Percentiles rank a stretch among this genome's conserved stretches.
Conservation (phyloP, 2,113 vertebrate species). For the Microcebus ravelobensis region DNA sequence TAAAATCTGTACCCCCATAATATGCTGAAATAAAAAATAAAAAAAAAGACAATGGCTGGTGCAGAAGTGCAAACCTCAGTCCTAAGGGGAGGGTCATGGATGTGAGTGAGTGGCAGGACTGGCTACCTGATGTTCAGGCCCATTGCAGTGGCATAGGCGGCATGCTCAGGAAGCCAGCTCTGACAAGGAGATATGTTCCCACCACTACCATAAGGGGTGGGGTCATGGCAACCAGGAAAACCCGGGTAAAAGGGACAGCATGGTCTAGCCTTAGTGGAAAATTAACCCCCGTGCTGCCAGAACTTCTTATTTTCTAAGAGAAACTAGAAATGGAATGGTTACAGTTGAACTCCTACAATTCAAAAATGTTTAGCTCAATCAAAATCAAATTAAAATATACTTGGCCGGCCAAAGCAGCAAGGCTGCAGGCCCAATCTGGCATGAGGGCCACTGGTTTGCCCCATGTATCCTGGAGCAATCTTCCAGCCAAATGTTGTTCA, state of each 20-base stretch:
- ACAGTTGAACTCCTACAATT: not conserved
- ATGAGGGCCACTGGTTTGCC: not conserved
- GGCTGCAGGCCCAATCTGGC: not conserved
- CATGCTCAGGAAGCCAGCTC: not conserved
- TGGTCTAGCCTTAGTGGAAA: not conserved
- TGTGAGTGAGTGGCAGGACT: not conserved
- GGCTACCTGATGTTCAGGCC: not conserved
- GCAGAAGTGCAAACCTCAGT: not conserved
- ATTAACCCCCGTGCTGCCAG: not conserved
- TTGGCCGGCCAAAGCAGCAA: not conserved
- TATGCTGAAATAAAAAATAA: no score
- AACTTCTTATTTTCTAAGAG: not conserved
- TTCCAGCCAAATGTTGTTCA: not conserved
- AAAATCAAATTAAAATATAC: not conserved
- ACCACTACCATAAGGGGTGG: not conserved
- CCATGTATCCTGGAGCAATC: not conserved
- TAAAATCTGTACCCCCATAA: no score
- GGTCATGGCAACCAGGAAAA: not conserved
- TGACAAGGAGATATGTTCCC: not conserved
- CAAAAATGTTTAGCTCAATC: not conserved
- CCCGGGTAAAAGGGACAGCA: not conserved
- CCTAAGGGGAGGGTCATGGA: not conserved
- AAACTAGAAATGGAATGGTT: not conserved
- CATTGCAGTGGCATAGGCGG: accelerated
- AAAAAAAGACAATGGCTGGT: not conserved